A percentile compares a stretch with the other conserved stretches of the same genome.
Evolutionary conservation across 2,113 vertebrate genomes (phyloP).

Genomic region (Bubo blakistoni): DNA sequence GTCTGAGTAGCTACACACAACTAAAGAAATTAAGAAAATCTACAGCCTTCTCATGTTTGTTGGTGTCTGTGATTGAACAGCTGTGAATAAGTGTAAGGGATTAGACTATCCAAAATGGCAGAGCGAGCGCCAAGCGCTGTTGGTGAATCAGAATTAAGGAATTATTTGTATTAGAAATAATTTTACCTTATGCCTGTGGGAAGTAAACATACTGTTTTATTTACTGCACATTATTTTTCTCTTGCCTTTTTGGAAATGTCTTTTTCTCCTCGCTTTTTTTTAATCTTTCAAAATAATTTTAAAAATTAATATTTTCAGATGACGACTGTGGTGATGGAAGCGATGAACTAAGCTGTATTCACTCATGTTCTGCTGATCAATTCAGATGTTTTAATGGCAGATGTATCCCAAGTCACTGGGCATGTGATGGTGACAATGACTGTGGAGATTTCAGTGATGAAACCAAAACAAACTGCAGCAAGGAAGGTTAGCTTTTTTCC

Average conservation of each 20-base stretch:
- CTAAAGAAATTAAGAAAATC: not conserved
- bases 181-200: not conserved
- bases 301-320: conserved; percentile 68
- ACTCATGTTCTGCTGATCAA: conserved; percentile 85
- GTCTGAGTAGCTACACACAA: not conserved
- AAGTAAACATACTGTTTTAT: not conserved
- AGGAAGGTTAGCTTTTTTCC: conserved; percentile 74
- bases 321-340: conserved; percentile 94
- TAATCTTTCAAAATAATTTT: not conserved
- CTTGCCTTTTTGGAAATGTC: not conserved
- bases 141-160: not conserved
- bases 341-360: conserved; percentile 87
- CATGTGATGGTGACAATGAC: conserved; percentile 95
- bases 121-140: not conserved
- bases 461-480: conserved; percentile 82
- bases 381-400: conserved; percentile 89
- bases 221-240: not conserved
- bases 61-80: not conserved
- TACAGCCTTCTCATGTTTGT: not conserved
- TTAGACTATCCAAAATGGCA: not conserved
- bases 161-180: not conserved
- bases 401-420: conserved; percentile 92
- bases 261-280: not conserved
- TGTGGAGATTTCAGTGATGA: conserved; percentile 97
- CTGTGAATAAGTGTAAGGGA: not conserved